Evolutionary conservation across 2,888 invertebrate genomes (phyloP).

Genomic region (Erannis defoliaria): DNA sequence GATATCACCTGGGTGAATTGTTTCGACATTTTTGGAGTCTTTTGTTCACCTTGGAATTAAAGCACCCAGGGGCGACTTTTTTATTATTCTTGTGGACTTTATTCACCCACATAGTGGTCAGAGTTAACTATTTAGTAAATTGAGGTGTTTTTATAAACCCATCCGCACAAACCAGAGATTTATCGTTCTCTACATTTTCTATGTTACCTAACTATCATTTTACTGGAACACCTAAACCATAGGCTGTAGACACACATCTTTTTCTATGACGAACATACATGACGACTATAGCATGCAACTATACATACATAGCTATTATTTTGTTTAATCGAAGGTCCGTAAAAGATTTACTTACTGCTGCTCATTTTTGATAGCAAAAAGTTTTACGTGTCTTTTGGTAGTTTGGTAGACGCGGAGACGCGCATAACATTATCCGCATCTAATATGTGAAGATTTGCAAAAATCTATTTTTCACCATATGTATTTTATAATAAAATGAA

Average conservation of each 20-base stretch:
- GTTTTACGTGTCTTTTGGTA: too few species aligned
- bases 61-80: too few species aligned
- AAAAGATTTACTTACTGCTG: not conserved
- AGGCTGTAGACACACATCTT: conserved; percentile 70
- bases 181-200: not conserved
- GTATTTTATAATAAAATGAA: not conserved
- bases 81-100: too few species aligned
- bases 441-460: too few species aligned
- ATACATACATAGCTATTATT: conserved; percentile 47
- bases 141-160: not conserved
- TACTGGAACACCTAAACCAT: conserved; percentile 54
- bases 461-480: too few species aligned
- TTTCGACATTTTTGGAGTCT: too few species aligned
- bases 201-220: conserved; percentile 4
- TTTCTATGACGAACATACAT: conserved; percentile 71
- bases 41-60: too few species aligned
- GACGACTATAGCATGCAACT: conserved; percentile 77
- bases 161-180: conserved; percentile 16
- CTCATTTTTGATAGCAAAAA: not conserved
- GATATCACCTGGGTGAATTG: too few species aligned
- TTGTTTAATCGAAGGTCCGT: conserved; percentile 3
- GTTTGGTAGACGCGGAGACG: too few species aligned
- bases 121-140: too few species aligned
- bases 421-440: too few species aligned
- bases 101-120: too few species aligned